Base-by-base conservation (phyloP, 2,797 vertebrate genomes). In the Sebastes cheni region DNA sequence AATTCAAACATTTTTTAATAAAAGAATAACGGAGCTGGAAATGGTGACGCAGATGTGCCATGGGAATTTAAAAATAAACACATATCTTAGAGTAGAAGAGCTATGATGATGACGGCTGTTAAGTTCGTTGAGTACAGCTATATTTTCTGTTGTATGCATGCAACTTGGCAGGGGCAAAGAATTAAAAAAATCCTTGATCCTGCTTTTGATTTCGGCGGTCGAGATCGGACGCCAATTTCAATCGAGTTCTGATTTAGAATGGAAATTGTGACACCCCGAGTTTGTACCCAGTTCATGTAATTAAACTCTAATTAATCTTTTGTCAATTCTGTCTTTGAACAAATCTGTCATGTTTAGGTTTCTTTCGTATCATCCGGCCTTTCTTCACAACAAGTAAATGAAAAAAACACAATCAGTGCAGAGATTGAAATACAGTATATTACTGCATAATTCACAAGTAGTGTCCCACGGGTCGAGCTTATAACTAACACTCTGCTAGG, bases 401-500 rank as follows among this genome's bases (percentile, higher is more conserved):
- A 59, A 76, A 59, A 66, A 59, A 36, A 54, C 7, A 18, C 22
- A 65, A 39, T 56, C 20, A 36, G 42, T 46, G 18, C 30, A 70
- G 22, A 32, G 30, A 14, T 12, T 52, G 3, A 76, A 80, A 54
- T 39, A 32, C 27, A 29, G 9, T 36, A 22, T 36, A 29, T 72
- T 34, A 9, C 66, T 79, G 52, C 11, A 64, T 77, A 72, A 72
- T 66, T 34, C 8, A 71, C 54, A 32, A 79, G 36, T 58, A 67
- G 61, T 29, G 27, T 75, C 72, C 14, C 65, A 39, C 23, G 16
- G 18, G 20, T 20, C 2, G 3, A 36, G 29, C 29, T 79, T 66
- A 75, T 69, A 67, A 56, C 27, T 16, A 52, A 79, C 52, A 71
- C 39, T 69, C 14, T 55, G n/a, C 34, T 4, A 2, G n/a, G 42